These are phyloP conservation scores for Drosophila tsacasi DNA, from an alignment of 1,140 invertebrate species.

Conservation along the genomic window DNA sequence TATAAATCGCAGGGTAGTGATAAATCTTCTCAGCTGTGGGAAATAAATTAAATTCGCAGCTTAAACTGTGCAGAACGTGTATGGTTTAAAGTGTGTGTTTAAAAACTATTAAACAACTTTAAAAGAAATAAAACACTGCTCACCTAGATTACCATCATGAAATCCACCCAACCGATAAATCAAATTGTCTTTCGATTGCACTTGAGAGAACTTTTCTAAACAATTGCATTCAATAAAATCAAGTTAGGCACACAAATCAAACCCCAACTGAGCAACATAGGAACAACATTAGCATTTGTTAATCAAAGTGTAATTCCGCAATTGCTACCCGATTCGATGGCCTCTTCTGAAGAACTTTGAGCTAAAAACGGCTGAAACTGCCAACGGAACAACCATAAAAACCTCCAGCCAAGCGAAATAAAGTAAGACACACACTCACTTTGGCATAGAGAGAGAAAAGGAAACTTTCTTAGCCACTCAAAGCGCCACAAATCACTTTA, in stretches of 20 bases:
- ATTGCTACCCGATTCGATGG: conserved; percentile 24
- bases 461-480: conserved; percentile 73
- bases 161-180: conserved; percentile 25
- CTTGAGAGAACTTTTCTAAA: conserved; percentile 21
- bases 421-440: conserved; percentile 33
- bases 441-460: conserved; percentile 27
- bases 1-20: background rate
- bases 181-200: conserved; percentile 22
- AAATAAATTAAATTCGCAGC: background rate
- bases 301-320: conserved; percentile 55
- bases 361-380: conserved; percentile 45
- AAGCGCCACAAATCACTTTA: conserved; percentile 81
- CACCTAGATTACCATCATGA: conserved; percentile 6
- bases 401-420: conserved; percentile 59
- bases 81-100: background rate
- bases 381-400: conserved; percentile 68
- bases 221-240: conserved; percentile 43
- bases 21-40: conserved; percentile 5
- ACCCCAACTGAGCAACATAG: conserved; percentile 32
- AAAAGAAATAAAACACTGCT: conserved; percentile 2
- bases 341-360: conserved; percentile 32
- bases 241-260: conserved; percentile 28
- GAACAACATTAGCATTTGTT: conserved; percentile 51
- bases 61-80: background rate
- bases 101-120: conserved; percentile 2